Base-by-base conservation (phyloP, 1,140 invertebrate genomes). In the Galleria mellonella region DNA sequence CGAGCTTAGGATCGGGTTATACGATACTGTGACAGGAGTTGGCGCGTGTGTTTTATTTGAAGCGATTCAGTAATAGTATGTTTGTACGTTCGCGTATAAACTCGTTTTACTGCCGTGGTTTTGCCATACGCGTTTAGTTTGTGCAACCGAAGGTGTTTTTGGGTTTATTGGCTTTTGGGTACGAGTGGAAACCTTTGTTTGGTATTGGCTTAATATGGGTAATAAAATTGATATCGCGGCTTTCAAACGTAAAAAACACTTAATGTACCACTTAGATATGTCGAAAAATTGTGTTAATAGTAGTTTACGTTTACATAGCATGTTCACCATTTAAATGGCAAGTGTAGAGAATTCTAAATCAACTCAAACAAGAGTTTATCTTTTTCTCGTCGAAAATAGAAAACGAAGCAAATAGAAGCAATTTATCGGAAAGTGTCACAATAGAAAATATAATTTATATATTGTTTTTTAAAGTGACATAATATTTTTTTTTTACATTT, bases 181-280 rank as follows among this genome's bases (percentile, higher is more conserved):
- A 54, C 51, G 58, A 79, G 79, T 84, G 75, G 58, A 72, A 79
- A 78, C 59, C 73, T 76, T 82, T 82, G 77, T 83, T 75, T 70
- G 61, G 60, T 59, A 37, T 23, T 23, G 36, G 53, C 47, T 59
- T 51, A 60, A 66, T 64, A 62, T 49, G 47, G 55, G 73, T 52
- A 62, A 67, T 83, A 75, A 79, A 78, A 70, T 63, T 70, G 58
- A 72, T 77, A 62, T 61, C 56, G 17, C 54, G 51, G 55, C 39
- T 50, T 63, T 57, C 50, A 63, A 54, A 55, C 31, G 33, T 72
- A 50, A 58, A n/a, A 72, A 50, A 48, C 43, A 48, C 60, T 36
- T 8, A 32, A 59, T 60, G 51, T 56, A 60, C 50, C 45, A 37
- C 14, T 37, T 8, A 17, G 15, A 15, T 37, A 23, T 2, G 6